Conservation (phyloP, 2,113 vertebrate species). For the Axis porcinus region DNA sequence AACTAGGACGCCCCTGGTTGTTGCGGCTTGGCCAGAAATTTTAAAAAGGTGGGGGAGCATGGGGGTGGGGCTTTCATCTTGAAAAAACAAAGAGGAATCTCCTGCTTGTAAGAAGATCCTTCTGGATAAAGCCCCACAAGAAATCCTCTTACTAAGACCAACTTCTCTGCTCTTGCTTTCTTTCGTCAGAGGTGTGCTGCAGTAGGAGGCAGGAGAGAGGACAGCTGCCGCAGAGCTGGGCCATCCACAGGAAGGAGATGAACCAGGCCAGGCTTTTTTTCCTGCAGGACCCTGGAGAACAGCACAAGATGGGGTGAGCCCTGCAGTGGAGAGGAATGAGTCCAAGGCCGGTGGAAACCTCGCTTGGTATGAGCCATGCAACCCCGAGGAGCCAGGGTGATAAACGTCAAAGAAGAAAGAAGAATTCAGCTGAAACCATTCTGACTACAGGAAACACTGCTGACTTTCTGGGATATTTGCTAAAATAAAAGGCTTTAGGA, state of each 20-base stretch:
- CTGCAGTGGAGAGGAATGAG: not conserved
- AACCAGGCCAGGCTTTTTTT: not conserved
- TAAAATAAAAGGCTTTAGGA: not conserved
- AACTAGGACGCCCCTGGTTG: not conserved
- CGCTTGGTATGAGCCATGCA: not conserved
- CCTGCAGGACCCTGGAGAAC: not conserved
- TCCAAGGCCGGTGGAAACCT: not conserved
- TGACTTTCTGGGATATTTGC: not conserved
- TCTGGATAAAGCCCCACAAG: not conserved
- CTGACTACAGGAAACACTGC: not conserved
- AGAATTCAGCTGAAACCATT: not conserved
- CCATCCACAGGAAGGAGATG: not conserved
- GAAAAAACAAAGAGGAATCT: not conserved
- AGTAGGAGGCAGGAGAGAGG: accelerated
- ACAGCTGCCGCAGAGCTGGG: not conserved
- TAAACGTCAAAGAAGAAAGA: not conserved
- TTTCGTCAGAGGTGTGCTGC: not conserved
- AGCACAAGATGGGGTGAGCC: not conserved
- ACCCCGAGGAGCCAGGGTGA: not conserved
- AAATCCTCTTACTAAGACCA: not conserved
- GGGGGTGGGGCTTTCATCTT: not conserved
- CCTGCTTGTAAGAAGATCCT: accelerated
- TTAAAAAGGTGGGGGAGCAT: not conserved
- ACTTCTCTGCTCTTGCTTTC: not conserved
- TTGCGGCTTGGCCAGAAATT: not conserved